Conservation (phyloP, 2,888 invertebrate genomes). For the Drosophila fungiperda region DNA sequence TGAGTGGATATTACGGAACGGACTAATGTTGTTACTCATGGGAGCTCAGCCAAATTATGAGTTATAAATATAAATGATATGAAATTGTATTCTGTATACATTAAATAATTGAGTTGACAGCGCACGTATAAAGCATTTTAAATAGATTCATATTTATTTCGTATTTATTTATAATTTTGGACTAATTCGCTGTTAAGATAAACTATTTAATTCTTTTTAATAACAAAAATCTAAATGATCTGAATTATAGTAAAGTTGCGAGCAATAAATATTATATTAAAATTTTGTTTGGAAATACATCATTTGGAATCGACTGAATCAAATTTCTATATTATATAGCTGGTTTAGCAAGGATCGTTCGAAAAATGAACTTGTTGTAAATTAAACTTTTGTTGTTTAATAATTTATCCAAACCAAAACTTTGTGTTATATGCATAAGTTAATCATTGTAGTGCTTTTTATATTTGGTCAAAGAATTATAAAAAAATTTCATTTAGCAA, state of each 20-base stretch:
- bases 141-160: not conserved
- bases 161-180: not conserved
- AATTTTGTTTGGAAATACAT: not conserved
- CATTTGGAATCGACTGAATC: not conserved
- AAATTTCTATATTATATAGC: rapidly evolving
- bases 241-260: too few species aligned
- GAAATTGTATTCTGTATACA: not conserved
- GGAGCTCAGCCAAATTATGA: not conserved
- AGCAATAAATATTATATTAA: not conserved
- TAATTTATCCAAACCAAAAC: not conserved
- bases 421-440: not conserved
- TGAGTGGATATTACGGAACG: constrained; percentile 7
- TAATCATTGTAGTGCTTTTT: not conserved
- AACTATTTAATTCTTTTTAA: not conserved
- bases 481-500: not conserved
- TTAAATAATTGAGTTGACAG: constrained; percentile 1
- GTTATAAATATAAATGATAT: constrained; percentile 15
- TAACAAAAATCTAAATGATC: not conserved
- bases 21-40: constrained; percentile 10
- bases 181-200: not conserved
- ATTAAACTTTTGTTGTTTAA: not conserved
- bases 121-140: not conserved
- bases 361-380: not conserved
- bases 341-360: not conserved
- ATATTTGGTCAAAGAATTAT: not conserved